Conservation (phyloP, 2,888 invertebrate genomes). For the Drosophila paracracens region DNA sequence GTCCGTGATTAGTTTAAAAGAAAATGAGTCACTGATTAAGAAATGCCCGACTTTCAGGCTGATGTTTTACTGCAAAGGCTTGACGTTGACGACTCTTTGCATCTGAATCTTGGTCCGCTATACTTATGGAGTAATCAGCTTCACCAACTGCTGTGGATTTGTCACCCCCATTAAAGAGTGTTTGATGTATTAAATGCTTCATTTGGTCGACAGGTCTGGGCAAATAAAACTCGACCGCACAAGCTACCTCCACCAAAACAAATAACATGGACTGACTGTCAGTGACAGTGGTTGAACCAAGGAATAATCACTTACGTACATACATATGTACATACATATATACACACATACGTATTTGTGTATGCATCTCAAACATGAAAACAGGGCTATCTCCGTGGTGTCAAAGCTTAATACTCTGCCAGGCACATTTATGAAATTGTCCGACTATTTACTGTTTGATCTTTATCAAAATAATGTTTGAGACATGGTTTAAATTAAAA, state of each 20-base stretch:
- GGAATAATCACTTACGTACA: constrained; percentile 52
- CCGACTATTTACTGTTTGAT: neutral
- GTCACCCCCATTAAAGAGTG: constrained; percentile 85
- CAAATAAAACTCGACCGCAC: constrained; percentile 80
- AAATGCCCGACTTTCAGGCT: constrained; percentile 24
- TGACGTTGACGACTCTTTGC: constrained; percentile 8
- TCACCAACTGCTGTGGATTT: constrained; percentile 83
- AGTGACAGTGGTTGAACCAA: constrained; percentile 60
- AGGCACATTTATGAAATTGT: neutral
- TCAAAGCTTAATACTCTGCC: neutral
- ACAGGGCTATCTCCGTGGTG: neutral
- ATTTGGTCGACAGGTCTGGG: constrained; percentile 86
- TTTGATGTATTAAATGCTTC: constrained; percentile 86
- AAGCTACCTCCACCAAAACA: constrained; percentile 44
- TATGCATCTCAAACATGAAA: constrained; percentile 23
- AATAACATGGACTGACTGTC: constrained; percentile 49
- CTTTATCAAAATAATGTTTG: neutral
- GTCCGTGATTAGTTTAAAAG: constrained; percentile 54
- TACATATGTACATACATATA: constrained; percentile 4
- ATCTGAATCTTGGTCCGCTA: constrained; percentile 36
- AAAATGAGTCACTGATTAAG: constrained; percentile 48
- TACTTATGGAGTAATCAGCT: constrained; percentile 82
- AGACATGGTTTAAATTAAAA: too few relatives aligned
- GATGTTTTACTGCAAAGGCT: neutral
- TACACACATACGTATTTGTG: constrained; percentile 18